Evolutionary conservation across 2,797 vertebrate genomes (phyloP).

Genomic region (Monodelphis domestica): DNA sequence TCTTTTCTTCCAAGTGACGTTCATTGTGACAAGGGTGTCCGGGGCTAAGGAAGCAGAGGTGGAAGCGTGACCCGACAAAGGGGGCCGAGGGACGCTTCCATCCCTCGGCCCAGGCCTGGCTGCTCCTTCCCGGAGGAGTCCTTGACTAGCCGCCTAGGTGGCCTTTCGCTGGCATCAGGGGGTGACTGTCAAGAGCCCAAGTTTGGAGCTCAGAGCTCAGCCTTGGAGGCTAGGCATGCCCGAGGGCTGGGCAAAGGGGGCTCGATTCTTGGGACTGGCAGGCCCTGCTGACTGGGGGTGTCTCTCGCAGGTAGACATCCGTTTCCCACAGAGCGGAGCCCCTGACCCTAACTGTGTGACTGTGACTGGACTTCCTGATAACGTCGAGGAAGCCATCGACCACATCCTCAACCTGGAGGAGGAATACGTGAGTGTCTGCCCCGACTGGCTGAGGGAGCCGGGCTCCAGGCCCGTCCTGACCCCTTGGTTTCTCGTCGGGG

Average conservation of each 20-base stretch:
- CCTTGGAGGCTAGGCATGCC: too few relatives aligned
- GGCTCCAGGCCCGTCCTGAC: too few relatives aligned
- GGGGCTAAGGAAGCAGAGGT: background rate
- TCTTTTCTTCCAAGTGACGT: background rate
- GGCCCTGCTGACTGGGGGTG: fast-evolving
- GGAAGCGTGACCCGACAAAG: too few relatives aligned
- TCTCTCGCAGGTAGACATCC: conserved; percentile 93
- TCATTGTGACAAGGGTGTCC: background rate
- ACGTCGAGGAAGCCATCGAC: conserved; percentile 98
- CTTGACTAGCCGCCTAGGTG: fast-evolving
- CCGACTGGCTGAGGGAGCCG: background rate
- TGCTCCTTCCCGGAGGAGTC: background rate
- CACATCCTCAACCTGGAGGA: conserved; percentile 98
- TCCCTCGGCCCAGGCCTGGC: background rate
- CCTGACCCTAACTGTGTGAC: conserved; percentile 95
- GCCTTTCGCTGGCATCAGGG: background rate
- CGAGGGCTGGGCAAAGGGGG: fast-evolving
- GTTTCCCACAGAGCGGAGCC: conserved; percentile 96
- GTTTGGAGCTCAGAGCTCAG: background rate
- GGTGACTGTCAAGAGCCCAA: background rate
- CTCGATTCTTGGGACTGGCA: too few relatives aligned
- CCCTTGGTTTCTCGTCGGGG: too few relatives aligned
- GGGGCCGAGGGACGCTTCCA: too few relatives aligned
- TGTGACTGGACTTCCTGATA: conserved; percentile 96
- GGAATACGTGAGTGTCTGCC: conserved; percentile 92